Evolutionary conservation across 2,113 vertebrate species (phyloP).

Genomic region (Globicephala melas): DNA sequence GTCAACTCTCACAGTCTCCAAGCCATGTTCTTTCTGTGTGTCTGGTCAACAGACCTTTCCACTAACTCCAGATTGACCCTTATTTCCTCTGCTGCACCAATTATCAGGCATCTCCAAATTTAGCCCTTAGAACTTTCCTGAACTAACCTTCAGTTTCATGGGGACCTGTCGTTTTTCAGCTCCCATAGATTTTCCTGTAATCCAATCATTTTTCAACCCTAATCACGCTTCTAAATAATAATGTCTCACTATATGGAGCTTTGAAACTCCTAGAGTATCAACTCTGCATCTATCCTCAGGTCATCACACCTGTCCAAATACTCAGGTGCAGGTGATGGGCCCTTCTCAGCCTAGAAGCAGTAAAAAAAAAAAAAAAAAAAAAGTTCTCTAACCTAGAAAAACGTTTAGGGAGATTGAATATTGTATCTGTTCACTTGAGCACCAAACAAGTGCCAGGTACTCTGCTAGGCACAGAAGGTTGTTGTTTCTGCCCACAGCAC

Average conservation of each 20-base stretch:
- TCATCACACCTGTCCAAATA: not conserved
- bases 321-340: not conserved
- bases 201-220: not conserved
- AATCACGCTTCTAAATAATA: not conserved
- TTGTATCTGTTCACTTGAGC: not conserved
- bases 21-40: not conserved
- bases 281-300: not conserved
- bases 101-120: not conserved
- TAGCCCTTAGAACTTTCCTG: not conserved
- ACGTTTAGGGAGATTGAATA: not conserved
- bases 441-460: not conserved
- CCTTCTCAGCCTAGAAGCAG: not conserved
- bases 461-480: not conserved
- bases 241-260: not conserved
- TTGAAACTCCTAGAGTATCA: not conserved
- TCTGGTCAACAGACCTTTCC: not conserved
- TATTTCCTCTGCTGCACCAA: not conserved
- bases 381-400: not conserved
- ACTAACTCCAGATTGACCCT: not conserved
- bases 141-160: not conserved
- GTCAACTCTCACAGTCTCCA: not conserved
- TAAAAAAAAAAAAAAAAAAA: not conserved
- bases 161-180: not conserved
- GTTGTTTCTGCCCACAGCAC: not conserved
- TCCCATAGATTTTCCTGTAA: not conserved